phyloP scores from a whole-genome alignment of 2,113 vertebrate genomes.

The Lophochroa leadbeateri region DNA sequence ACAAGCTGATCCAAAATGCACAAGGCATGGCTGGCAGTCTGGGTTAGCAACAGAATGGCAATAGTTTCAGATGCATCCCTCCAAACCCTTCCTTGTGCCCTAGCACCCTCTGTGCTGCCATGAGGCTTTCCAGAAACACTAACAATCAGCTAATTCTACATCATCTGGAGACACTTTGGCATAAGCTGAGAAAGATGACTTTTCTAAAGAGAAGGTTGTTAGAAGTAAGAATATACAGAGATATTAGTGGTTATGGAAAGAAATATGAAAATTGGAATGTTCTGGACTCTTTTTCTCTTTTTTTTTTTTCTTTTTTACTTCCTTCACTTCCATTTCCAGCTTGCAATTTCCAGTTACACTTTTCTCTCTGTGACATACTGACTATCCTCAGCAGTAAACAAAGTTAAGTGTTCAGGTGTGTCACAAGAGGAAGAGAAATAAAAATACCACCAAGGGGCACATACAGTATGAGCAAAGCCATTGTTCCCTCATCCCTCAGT shows the following conservation, averaged over 20 bases:
- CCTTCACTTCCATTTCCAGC: not conserved
- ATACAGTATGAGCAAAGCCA: constrained; percentile 40
- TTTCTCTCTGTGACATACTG: not conserved
- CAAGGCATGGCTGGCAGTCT: not conserved
- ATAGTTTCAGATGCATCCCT: not conserved
- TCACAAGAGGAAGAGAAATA: not conserved
- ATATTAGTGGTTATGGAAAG: not conserved
- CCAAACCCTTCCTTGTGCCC: not conserved
- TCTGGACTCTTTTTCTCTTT: not conserved
- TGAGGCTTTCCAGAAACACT: not conserved
- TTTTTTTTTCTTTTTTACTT: not conserved
- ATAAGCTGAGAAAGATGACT: not conserved
- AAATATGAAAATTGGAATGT: not conserved
- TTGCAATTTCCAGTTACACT: not conserved
- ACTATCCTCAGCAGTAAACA: not conserved
- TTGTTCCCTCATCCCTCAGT: not conserved
- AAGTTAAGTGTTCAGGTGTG: not conserved
- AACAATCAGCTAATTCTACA: not conserved
- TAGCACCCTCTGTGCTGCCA: not conserved
- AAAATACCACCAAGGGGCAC: constrained; percentile 64
- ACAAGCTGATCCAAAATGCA: not conserved
- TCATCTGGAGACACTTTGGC: not conserved
- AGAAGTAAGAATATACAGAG: not conserved
- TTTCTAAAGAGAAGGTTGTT: not conserved
- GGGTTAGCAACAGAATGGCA: not conserved